Base-by-base conservation (phyloP, 1,140 invertebrate species). In the Bombus vancouverensis region DNA sequence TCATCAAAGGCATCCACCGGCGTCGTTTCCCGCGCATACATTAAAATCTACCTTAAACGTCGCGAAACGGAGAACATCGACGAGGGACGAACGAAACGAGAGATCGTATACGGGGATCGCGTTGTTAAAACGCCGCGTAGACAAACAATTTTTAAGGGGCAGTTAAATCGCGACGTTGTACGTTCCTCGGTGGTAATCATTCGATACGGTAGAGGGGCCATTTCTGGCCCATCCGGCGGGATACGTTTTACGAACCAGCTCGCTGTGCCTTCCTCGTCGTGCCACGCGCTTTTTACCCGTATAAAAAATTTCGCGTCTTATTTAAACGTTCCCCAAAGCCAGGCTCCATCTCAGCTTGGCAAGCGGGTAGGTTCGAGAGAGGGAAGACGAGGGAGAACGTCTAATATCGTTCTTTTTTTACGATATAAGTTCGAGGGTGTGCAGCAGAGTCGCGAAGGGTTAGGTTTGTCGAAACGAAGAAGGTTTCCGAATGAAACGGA, bases 321-420 rank as follows among this genome's bases (percentile, higher is more conserved):
- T 92, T 95, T 95, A 95, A 95, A 95, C 92, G 92, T 88, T 87
- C 71, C 59, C 39, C 74, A 44, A 80, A 37, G 42, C 25, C 42
- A 9, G 53, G 12, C 34, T 71, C 42, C 28, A n/a, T 37, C 59
- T 15, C n/a, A 25, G 47, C 84, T 73, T 32, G 32, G 81, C 47
- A 9, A 74, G 22, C 1, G 57, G 47, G 22, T 6, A 53, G 2
- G 32, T 32, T 9, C 83, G 87, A 62, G 72, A 78, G 28, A 42
- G 42, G 39, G 70, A 85, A 72, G 77, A 76, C 32, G 72, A 75
- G 78, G 80, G 83, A 57, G 75, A 71, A 83, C 62, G 83, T 85
- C 93, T 95, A 95, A 95, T 95, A 95, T 95, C 93, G 87, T 94
- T 94, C 32, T 22, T 34, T 94, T 85, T 85, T 95, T 95, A 95